phyloP scores from a whole-genome alignment of 1,140 invertebrate species.

The Brachionus calyciflorus region DNA sequence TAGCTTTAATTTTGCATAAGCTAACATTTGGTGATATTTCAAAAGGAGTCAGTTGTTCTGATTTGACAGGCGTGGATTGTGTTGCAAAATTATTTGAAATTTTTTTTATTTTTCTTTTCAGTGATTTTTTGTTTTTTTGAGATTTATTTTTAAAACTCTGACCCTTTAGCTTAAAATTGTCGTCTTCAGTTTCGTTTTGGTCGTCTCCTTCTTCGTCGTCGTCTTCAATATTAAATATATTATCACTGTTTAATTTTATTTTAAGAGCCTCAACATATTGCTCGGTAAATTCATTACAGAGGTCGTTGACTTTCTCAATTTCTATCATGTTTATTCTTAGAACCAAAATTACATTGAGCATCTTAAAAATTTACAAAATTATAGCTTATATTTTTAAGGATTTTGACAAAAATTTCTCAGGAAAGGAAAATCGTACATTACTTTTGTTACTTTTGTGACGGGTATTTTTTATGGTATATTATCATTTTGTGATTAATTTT shows the following conservation, averaged over 20 bases:
- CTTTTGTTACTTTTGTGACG: no score
- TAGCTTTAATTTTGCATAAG: conserved; percentile 10
- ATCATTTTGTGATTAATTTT: no score
- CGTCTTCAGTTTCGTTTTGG: not conserved
- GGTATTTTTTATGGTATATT: no score
- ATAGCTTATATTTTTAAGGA: conserved; percentile 42
- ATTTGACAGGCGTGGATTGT: conserved; percentile 9
- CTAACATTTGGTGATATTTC: conserved; percentile 6
- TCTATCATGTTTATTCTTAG: conserved; percentile 60
- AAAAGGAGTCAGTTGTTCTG: not conserved
- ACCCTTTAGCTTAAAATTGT: not conserved
- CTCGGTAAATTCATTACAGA: conserved; percentile 61
- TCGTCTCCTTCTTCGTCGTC: conserved; percentile 49
- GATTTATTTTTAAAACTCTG: not conserved
- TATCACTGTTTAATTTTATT: conserved; percentile 47
- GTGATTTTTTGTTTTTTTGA: not conserved
- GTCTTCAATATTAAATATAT: conserved; percentile 42
- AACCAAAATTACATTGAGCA: conserved; percentile 61
- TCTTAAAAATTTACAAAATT: conserved; percentile 50
- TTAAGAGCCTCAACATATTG: conserved; percentile 59
- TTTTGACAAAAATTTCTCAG: conserved; percentile 24
- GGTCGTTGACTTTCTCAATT: conserved; percentile 60
- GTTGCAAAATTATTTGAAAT: not conserved
- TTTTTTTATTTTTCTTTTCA: not conserved
- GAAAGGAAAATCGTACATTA: not conserved